Base-by-base conservation (phyloP, 2,113 vertebrate genomes). In the Aegypius monachus region DNA sequence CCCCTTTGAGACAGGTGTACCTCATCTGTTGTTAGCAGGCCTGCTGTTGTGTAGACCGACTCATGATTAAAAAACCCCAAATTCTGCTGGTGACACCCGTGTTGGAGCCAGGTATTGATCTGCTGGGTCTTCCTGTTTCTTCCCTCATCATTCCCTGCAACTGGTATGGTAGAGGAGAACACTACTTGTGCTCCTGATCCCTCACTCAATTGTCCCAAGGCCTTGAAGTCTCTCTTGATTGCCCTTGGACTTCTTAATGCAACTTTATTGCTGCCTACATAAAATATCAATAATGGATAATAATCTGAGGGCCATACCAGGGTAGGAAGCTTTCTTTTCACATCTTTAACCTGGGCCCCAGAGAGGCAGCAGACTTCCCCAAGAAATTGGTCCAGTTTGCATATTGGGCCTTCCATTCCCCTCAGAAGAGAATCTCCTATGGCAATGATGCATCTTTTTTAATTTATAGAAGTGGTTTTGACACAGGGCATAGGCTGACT, bases 11-110 rank as follows among this genome's bases (percentile, higher is more conserved):
- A 63, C 38, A 81, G 8, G 13, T 17, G 13, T 34, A 66, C 2
- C 4, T 23, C 6, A 5, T n/a, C 23, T 42, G 17, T 25, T 6
- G 4, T 18, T 10, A 36, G 13, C 2, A 16, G 8, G 10, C 10
- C 32, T 31, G 2, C 5, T 53, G 10, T 68, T 8, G 4, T 16
- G 5, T 43, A 70, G 10, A 63, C 2, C 2, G 3, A 22, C 7
- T 32, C 7, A 18, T 31, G 55, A 45, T 50, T 34, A 74, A 82
- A 91, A 36, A 29, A 0, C 7, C 3, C 7, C 4, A 58, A 26
- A 34, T 59, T 90, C 59, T 73, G 7, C 4, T 4, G 4, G 10
- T 59, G 42, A 38, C 31, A n/a, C 4, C 9, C 56, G 29, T 6
- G 8, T 66, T 9, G 3, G 16, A 74, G 22, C 5, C 12, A 56